Conservation (phyloP, 1,140 invertebrate genomes). For the Pissodes strobi region DNA sequence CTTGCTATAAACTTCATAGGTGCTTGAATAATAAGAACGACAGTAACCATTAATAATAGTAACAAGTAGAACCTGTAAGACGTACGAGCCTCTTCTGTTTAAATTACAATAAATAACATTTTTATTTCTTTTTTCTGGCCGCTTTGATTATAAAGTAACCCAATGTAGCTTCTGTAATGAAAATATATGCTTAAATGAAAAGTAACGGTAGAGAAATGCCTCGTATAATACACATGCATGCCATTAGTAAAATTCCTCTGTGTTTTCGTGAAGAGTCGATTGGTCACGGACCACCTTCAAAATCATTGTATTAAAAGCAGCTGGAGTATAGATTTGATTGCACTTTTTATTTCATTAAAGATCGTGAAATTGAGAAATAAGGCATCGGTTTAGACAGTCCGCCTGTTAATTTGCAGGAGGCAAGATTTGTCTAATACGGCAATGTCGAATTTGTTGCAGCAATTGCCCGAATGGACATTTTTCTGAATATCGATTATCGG, state of each 20-base stretch:
- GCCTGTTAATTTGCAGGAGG: too few relatives aligned
- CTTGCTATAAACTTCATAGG: too few relatives aligned
- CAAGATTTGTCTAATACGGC: too few relatives aligned
- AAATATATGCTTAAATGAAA: conserved; percentile 13
- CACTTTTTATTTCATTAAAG: too few relatives aligned
- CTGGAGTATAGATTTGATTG: too few relatives aligned
- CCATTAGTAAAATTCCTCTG: conserved; percentile 1
- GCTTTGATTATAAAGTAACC: conserved; percentile 11
- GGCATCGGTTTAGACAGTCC: too few relatives aligned
- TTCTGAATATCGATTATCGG: too few relatives aligned
- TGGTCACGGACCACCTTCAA: not conserved
- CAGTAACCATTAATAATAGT: not conserved
- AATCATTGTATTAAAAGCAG: conserved; percentile 1
- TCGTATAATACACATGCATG: conserved; percentile 7
- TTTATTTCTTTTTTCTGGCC: not conserved
- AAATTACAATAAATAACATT: conserved; percentile 11
- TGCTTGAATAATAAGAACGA: not conserved
- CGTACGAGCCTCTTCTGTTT: not conserved
- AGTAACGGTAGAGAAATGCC: conserved; percentile 15
- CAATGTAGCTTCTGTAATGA: conserved; percentile 5
- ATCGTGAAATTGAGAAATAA: too few relatives aligned
- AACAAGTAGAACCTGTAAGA: conserved; percentile 6
- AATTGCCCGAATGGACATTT: too few relatives aligned
- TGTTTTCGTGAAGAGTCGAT: conserved; percentile 8
- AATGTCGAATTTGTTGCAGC: too few relatives aligned